Percentiles rank a stretch among this genome's conserved stretches.
phyloP scores from a whole-genome alignment of 2,113 vertebrate species.

The Oncorhynchus mykiss region DNA sequence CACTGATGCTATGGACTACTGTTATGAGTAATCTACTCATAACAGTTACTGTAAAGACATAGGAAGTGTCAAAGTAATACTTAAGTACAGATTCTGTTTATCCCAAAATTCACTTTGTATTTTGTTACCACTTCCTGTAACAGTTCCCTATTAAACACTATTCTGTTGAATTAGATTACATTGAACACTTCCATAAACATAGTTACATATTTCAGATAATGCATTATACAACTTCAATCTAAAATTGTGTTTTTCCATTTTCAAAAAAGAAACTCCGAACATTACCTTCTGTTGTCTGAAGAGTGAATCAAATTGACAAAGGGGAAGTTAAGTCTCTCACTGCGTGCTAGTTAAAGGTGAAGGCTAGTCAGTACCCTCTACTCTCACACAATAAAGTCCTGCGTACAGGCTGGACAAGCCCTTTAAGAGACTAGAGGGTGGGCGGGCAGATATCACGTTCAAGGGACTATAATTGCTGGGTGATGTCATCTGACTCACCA shows the following conservation, averaged over 20 bases:
- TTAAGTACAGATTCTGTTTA: background rate
- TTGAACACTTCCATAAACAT: background rate
- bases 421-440: conserved; percentile 19
- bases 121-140: background rate
- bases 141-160: background rate
- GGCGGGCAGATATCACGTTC: conserved; percentile 7
- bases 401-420: background rate
- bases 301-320: background rate
- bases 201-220: background rate
- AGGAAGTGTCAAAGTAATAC: background rate
- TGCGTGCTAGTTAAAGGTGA: conserved; percentile 14
- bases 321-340: conserved; percentile 12
- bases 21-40: background rate
- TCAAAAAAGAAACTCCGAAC: background rate
- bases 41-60: background rate
- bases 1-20: background rate
- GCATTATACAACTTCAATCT: background rate
- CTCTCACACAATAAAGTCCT: background rate
- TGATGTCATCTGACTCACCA: background rate
- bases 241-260: background rate
- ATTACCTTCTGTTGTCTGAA: background rate
- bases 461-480: conserved; percentile 12
- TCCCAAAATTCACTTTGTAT: background rate
- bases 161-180: background rate
- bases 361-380: background rate